Evolutionary conservation across 92 coral and sea anemone species (phyloP).

Genomic region (Epizoanthus stellaris): DNA sequence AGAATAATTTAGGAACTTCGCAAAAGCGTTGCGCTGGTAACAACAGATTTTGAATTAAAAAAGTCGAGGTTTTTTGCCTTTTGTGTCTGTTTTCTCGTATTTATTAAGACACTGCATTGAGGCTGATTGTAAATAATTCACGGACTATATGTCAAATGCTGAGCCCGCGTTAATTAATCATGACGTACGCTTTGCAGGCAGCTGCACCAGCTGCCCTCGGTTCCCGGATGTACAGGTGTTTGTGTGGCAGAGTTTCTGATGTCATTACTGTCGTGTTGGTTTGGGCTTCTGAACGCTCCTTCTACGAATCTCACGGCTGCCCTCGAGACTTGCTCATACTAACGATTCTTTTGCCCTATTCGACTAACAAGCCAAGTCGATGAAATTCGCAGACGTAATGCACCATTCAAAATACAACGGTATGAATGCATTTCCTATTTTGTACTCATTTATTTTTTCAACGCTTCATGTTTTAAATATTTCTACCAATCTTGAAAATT

Average conservation of each 20-base stretch:
- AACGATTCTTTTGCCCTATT: background rate
- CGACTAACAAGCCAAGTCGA: conserved; percentile 49
- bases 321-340: conserved; percentile 25
- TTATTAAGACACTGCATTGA: conserved; percentile 71
- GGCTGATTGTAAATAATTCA: conserved; percentile 93
- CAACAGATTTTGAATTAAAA: conserved; percentile 2
- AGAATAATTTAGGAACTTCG: conserved; percentile 15
- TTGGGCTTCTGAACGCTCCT: conserved; percentile 26
- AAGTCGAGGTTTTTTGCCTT: conserved; percentile 9
- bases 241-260: conserved; percentile 24
- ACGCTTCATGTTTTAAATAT: conserved; percentile 30
- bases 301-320: conserved; percentile 33
- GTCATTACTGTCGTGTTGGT: conserved; percentile 39
- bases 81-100: conserved; percentile 27
- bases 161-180: conserved; percentile 90
- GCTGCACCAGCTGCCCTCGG: conserved; percentile 80
- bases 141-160: conserved; percentile 88
- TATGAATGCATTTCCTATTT: conserved; percentile 37
- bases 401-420: conserved; percentile 86
- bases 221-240: conserved; percentile 95
- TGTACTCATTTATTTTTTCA: background rate
- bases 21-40: background rate
- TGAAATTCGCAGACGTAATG: conserved; percentile 87
- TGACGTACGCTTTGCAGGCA: conserved; percentile 83
- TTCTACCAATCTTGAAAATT: conserved; percentile 16